Evolutionary conservation across 2,888 invertebrate species (phyloP), one percentile per base, ranked within the genome.

Genomic region (Silvanus unidentatus): DNA sequence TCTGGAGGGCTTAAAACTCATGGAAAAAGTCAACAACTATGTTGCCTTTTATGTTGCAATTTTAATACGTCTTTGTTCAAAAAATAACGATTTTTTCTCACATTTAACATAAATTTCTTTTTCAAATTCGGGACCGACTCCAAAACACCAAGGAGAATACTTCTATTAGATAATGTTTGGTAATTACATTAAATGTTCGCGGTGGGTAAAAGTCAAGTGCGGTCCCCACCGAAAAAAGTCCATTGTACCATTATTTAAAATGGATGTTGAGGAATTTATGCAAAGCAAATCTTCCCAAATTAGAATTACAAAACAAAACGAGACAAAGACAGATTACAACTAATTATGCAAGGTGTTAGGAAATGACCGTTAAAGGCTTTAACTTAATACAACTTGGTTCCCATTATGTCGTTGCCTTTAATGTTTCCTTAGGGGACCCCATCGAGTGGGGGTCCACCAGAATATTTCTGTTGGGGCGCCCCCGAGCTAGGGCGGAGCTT

Each of bases 331-430:
- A 32, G 32, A 22, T 37, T 37, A 15, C n/a, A 15, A 12, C 37
- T 39, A 27, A 40, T 40, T 40, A 40, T 40, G 40, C 40, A 40
- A 40, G 40, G 40, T 40, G 40, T 40, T 40, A 32, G 40, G 14
- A 32, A 32, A 29, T 40, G 32, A 32, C 32, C 40, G 40, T 40
- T 40, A 15, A 40, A 39, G 37, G 37, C 14, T 10, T 37, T 37
- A 37, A 12, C 3, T 37, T 37, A 16, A 37, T 15, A 37, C 4
- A n/a, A 32, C 32, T 12, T 32, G n/a, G 32, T 32, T 12, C 32
- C 32, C 13, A 32, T 32, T 32, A 32, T 32, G 10, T 32, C 32
- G n/a, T 32, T 12, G n/a, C 3, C 10, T 12, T 32, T 32, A n/a
- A 32, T 12, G 22, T 22, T 22, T 22, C 22, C 22, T 22, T 22